A percentile compares a stretch with the other conserved stretches of the same genome.
Conservation (phyloP, 2,797 vertebrate species). For the Melanotaenia nigrans region DNA sequence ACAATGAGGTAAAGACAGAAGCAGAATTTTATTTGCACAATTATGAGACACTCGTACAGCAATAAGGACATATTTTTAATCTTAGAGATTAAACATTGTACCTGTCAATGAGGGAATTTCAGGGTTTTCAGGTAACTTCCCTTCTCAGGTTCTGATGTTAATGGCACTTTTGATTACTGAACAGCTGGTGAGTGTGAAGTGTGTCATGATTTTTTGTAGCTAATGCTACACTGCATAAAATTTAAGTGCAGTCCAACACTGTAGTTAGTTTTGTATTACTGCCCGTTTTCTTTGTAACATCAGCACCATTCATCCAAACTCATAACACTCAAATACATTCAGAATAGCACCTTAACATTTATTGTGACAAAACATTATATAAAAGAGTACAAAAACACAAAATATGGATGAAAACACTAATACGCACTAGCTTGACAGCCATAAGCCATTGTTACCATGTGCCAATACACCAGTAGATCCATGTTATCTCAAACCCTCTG, state of each 20-base stretch:
- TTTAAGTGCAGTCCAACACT: conserved; percentile 38
- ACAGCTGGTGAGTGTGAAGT: neutral
- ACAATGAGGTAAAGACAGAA: conserved; percentile 13
- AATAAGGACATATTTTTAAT: conserved; percentile 35
- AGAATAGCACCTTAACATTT: conserved; percentile 62
- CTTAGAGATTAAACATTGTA: conserved; percentile 1
- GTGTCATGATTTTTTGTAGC: conserved; percentile 2
- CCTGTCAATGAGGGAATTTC: conserved; percentile 5
- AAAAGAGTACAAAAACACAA: conserved; percentile 67
- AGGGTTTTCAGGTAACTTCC: conserved; percentile 9
- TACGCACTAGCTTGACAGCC: conserved; percentile 18
- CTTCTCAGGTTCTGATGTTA: conserved; percentile 11
- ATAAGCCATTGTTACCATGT: conserved; percentile 33
- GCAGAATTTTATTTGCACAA: conserved; percentile 66
- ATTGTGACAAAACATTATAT: conserved; percentile 40
- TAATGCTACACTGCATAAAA: conserved; percentile 12
- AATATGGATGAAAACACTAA: conserved; percentile 38
- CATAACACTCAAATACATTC: conserved; percentile 63
- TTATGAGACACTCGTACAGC: conserved; percentile 52
- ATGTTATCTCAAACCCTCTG: conserved; percentile 28
- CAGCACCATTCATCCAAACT: conserved; percentile 13
- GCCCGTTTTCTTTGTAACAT: conserved; percentile 16
- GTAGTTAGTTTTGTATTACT: conserved; percentile 12
- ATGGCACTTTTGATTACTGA: conserved; percentile 10
- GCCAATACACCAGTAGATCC: conserved; percentile 31